Conservation (phyloP, 2,113 vertebrate species). For the Poeciliopsis prolifica region DNA sequence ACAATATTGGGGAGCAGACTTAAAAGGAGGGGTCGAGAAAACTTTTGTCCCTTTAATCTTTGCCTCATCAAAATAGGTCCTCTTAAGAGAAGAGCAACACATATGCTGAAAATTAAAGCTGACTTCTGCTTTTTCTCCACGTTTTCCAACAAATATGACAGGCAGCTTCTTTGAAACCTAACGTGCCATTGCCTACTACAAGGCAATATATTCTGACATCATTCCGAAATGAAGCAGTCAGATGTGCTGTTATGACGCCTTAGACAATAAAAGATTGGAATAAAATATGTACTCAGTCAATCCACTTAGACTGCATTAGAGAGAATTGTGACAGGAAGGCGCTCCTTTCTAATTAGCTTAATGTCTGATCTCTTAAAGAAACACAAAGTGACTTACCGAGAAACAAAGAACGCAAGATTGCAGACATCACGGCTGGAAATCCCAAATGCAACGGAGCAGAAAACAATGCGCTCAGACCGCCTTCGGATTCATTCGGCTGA, state of each 20-base stretch:
- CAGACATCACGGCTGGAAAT: constrained; percentile 81
- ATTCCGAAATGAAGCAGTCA: constrained; percentile 27
- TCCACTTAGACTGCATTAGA: background rate
- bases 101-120: background rate
- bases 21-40: constrained; percentile 64
- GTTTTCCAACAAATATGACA: constrained; percentile 4
- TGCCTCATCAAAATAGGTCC: background rate
- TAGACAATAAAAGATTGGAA: constrained; percentile 4
- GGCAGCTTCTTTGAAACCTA: background rate
- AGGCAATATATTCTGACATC: constrained; percentile 64
- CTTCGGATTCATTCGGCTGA: constrained; percentile 68
- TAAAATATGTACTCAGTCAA: background rate
- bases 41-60: constrained; percentile 59
- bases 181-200: background rate
- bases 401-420: constrained; percentile 76
- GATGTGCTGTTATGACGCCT: constrained; percentile 20
- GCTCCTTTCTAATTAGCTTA: background rate
- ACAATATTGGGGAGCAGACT: constrained; percentile 26
- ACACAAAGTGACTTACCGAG: constrained; percentile 77
- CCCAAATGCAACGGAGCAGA: constrained; percentile 70
- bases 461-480: constrained; percentile 72
- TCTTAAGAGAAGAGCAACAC: background rate
- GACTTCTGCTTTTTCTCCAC: background rate
- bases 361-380: constrained; percentile 6
- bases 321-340: constrained; percentile 3